Evolutionary conservation across 1,140 invertebrate genomes (phyloP), one percentile per base, ranked within the genome.

Genomic region (Heliconius nattereri): DNA sequence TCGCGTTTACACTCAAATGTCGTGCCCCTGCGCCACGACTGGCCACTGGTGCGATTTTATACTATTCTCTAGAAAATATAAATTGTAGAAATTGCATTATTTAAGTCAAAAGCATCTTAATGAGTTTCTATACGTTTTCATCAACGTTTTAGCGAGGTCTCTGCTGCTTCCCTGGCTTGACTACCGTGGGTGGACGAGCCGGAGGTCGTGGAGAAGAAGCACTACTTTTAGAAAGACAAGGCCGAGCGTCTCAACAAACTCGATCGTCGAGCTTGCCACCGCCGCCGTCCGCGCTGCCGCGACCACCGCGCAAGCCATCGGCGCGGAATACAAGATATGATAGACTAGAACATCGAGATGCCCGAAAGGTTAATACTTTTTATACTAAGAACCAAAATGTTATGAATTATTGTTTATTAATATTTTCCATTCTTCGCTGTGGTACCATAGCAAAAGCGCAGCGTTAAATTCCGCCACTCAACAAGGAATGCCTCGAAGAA

Each of bases 131-230:
- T 45, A 45, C 13, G 40, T 45, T 35, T 35, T 11, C 3, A 23
- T 66, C 2, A 66, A 29, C 60, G 2, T 72, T 96, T 95, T 96
- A 97, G 97, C 96, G 97, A 90, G 97, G 96, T 90, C 96, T 97
- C 92, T 97, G 97, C 96, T 98, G 97, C 96, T 97, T 97, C 96
- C 97, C 97, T 95, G 97, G 98, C 95, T 96, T 97, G 95, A 95
- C 97, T 96, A 95, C 97, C 90, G 96, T 92, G 32, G 90, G 90
- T 1, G 90, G 84, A 7, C 95, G 95, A 57, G 95, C 94, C 73
- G 92, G 94, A 16, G 94, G 95, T 11, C 95, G 95, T 71, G 95
- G 96, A 3, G 96, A 97, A 84, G 96, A 97, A 78, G 97, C 97
- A 86, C 94, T 97, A 87, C 95, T 97, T 35, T 89, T 97, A 80